Evolutionary conservation across 1,140 invertebrate genomes (phyloP).

Genomic region (Zaprionus ghesquierei): DNA sequence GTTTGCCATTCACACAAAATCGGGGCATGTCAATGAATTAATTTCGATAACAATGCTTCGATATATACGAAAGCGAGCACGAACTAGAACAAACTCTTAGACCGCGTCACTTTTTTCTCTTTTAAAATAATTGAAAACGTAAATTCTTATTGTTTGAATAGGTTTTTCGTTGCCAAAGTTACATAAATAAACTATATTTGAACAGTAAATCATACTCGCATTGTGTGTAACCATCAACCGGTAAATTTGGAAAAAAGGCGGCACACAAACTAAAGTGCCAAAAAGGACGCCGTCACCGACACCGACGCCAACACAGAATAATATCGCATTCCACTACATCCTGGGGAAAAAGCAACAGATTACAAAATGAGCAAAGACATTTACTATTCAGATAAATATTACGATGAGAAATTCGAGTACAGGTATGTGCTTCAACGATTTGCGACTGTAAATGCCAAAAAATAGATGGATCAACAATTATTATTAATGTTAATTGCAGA

Average conservation of each 20-base stretch:
- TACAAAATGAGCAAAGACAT: conserved; percentile 85
- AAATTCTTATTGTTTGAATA: conserved; percentile 10
- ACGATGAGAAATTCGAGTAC: conserved; percentile 93
- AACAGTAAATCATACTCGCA: neutral
- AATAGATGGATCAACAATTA: neutral
- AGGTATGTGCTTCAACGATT: conserved; percentile 84
- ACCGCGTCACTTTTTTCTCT: conserved; percentile 63
- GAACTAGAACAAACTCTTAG: conserved; percentile 29
- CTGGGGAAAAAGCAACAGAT: neutral
- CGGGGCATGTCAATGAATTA: neutral
- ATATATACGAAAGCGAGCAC: neutral
- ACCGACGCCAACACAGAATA: conserved; percentile 22
- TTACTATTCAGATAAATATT: conserved; percentile 96
- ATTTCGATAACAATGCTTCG: conserved; percentile 10
- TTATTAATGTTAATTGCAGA: conserved; percentile 84
- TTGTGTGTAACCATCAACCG: neutral
- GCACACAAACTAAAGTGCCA: conserved; percentile 6
- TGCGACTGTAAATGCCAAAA: conserved; percentile 35
- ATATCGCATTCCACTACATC: conserved; percentile 34
- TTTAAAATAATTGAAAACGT: conserved; percentile 45
- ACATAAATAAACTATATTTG: neutral
- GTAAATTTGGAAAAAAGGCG: neutral
- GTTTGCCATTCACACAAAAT: neutral
- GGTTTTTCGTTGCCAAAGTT: neutral
- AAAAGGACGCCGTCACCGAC: conserved; percentile 40